These are phyloP conservation scores for Caenorhabditis angaria DNA, from an alignment of 2,888 invertebrate genomes.

Conservation along the genomic window DNA sequence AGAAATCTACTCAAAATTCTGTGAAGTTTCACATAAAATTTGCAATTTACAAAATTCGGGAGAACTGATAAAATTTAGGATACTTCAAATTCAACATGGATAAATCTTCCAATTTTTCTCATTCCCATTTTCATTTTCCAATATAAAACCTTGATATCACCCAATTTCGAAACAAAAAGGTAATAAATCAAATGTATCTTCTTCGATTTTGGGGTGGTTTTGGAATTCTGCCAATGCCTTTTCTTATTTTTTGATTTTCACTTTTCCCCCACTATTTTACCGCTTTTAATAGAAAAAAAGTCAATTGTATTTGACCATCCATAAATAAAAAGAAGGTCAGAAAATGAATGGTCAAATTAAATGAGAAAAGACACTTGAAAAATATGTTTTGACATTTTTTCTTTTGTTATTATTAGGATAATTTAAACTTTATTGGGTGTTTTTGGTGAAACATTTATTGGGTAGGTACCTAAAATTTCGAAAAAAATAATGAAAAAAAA, in stretches of 20 bases:
- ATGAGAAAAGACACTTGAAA: constrained; percentile 4
- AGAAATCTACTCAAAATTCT: no score
- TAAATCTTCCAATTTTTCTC: not conserved
- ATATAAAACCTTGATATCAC: not conserved
- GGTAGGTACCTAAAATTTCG: no score
- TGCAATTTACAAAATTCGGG: no score
- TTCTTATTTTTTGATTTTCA: no score
- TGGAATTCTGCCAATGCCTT: not conserved
- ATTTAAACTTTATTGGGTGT: not conserved
- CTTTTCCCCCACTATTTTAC: not conserved
- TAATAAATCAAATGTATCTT: not conserved
- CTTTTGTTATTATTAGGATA: not conserved
- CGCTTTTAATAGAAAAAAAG: not conserved
- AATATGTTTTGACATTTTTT: not conserved
- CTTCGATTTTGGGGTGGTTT: not conserved
- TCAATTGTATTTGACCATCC: not conserved
- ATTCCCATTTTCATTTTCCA: not conserved
- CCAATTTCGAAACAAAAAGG: not conserved
- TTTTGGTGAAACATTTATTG: no score
- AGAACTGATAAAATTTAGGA: no score
- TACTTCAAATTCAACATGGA: no score
- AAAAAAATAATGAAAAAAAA: no score
- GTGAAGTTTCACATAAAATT: no score
- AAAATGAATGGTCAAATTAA: constrained; percentile 1
- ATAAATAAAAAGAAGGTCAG: not conserved